Evolutionary conservation across 2,113 vertebrate species (phyloP).

Genomic region (Cricetomys ansorgei): DNA sequence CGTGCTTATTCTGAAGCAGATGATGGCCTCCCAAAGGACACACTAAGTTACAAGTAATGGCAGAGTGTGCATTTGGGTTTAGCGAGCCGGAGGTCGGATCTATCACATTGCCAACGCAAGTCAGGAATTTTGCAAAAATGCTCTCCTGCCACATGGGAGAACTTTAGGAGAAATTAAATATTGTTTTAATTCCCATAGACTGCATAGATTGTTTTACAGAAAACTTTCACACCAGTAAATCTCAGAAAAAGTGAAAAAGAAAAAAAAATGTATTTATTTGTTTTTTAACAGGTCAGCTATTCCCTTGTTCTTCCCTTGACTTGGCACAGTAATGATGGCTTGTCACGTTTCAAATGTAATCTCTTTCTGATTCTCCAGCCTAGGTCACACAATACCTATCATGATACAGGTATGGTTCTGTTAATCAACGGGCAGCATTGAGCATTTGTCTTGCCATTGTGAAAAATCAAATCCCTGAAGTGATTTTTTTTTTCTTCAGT

Average conservation of each 20-base stretch:
- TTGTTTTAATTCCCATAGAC: not conserved
- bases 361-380: not conserved
- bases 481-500: slow-evolving; percentile 44
- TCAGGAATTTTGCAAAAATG: slow-evolving; percentile 14
- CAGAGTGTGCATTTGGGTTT: slow-evolving; percentile 42
- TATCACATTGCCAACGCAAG: not conserved
- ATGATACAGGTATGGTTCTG: not conserved
- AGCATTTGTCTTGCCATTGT: not conserved
- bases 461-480: slow-evolving; percentile 3
- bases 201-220: slow-evolving; percentile 9
- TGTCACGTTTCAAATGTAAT: slow-evolving; percentile 12
- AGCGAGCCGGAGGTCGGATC: not conserved
- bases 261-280: not conserved
- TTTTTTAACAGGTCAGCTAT: not conserved
- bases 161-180: slow-evolving; percentile 36
- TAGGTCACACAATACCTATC: not conserved
- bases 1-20: slow-evolving; percentile 49
- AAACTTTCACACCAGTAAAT: slow-evolving; percentile 19
- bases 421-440: not conserved
- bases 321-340: not conserved
- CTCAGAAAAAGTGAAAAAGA: not conserved
- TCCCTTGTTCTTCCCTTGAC: not conserved
- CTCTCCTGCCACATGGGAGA: not conserved
- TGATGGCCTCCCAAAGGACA: slow-evolving; percentile 46
- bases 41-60: slow-evolving; percentile 54